Conservation (phyloP, 2,113 vertebrate species). For the Boleophthalmus pectinirostris region DNA sequence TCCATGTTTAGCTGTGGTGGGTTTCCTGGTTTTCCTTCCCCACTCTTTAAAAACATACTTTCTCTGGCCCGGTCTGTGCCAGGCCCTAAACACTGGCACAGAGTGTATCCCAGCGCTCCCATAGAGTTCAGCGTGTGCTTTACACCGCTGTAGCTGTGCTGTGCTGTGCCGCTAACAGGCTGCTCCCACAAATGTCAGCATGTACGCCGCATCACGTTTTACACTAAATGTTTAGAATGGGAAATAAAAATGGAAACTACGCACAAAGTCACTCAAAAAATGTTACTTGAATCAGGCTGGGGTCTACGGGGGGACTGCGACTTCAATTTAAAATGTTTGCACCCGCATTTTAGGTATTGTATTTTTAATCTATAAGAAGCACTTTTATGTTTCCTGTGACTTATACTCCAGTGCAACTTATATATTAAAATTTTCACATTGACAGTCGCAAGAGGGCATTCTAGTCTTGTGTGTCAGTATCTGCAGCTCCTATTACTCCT, state of each 20-base stretch:
- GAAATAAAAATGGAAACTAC: not conserved
- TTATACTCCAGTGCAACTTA: no score
- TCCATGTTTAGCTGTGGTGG: not conserved
- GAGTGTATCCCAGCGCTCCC: not conserved
- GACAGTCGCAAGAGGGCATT: no score
- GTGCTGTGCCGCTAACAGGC: not conserved
- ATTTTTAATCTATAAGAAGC: no score
- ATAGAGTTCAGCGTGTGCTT: not conserved
- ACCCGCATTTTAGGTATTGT: no score
- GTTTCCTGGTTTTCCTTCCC: slow-evolving; percentile 19
- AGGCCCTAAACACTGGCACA: not conserved
- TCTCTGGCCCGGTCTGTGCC: not conserved
- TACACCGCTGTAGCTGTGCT: not conserved
- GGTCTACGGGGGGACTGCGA: no score
- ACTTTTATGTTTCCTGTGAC: no score
- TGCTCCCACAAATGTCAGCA: not conserved
- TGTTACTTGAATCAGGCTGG: no score
- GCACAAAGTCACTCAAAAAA: no score
- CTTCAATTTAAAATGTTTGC: no score
- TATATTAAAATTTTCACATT: no score
- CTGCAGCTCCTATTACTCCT: no score
- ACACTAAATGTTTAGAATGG: not conserved
- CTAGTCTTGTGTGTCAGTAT: no score
- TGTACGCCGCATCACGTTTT: not conserved
- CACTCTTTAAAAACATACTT: slow-evolving; percentile 3